Percentiles rank a stretch among this genome's conserved stretches.
These are phyloP conservation scores for Mixornis gularis DNA, from an alignment of 2,113 vertebrate species.

Conservation along the genomic window DNA sequence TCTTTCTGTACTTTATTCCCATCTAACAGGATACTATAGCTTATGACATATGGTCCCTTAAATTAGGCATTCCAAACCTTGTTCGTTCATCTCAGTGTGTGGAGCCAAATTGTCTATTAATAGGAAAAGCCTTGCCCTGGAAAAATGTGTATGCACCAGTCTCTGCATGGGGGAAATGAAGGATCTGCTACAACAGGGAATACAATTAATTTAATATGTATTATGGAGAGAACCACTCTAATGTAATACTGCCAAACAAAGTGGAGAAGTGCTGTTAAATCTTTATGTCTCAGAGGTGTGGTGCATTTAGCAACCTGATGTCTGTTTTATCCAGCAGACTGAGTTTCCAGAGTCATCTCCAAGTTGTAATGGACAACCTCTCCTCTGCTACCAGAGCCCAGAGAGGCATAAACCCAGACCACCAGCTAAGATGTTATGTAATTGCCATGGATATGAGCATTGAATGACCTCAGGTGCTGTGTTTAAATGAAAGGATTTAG, in stretches of 20 bases:
- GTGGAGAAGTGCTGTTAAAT: neutral
- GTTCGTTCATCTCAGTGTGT: neutral
- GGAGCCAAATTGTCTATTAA: conserved; percentile 54
- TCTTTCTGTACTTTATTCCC: neutral
- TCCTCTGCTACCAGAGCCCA: neutral
- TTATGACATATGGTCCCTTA: conserved; percentile 42
- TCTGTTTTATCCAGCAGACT: neutral
- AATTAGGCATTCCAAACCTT: conserved; percentile 37
- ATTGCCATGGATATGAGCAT: neutral
- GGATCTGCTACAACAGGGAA: neutral
- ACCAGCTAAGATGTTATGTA: conserved; percentile 1
- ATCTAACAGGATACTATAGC: conserved; percentile 15
- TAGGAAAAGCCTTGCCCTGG: conserved; percentile 28
- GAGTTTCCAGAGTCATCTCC: conserved; percentile 7
- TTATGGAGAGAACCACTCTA: neutral
- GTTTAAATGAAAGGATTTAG: neutral
- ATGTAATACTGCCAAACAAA: neutral
- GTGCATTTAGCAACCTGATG: neutral
- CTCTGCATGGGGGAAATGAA: conserved; percentile 4
- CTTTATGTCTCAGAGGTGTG: neutral
- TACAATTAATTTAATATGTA: neutral
- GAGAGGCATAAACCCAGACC: neutral
- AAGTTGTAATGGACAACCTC: neutral
- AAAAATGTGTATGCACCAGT: conserved; percentile 1
- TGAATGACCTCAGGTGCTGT: neutral